phyloP scores from a whole-genome alignment of 2,888 invertebrate genomes.

The Matsumyia berberina region DNA sequence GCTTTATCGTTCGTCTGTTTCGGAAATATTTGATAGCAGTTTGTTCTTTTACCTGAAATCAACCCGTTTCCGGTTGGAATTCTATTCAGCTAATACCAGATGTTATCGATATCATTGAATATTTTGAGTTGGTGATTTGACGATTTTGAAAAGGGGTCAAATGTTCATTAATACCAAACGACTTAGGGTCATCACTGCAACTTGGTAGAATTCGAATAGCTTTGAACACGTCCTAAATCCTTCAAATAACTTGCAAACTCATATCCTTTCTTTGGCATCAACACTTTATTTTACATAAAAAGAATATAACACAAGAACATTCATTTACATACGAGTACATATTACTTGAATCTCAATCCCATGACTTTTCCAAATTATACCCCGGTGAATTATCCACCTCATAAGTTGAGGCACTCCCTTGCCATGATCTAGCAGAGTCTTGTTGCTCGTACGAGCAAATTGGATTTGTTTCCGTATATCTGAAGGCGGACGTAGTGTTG shows the following conservation, averaged over 20 bases:
- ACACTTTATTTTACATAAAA: background rate
- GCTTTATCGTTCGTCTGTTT: no score
- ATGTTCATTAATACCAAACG: no score
- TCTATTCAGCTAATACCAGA: no score
- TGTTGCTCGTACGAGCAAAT: conserved; percentile 60
- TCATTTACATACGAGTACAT: background rate
- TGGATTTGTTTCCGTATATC: conserved; percentile 43
- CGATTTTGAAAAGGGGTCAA: no score
- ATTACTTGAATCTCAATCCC: conserved; percentile 33
- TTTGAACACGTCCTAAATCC: no score
- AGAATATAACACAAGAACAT: background rate
- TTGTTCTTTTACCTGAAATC: no score
- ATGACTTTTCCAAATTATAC: conserved; percentile 66
- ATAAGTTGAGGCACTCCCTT: conserved; percentile 30
- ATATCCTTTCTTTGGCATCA: conserved; percentile 14
- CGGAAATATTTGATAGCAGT: no score
- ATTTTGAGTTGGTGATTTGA: no score
- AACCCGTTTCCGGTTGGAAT: no score
- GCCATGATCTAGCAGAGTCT: conserved; percentile 56
- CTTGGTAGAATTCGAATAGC: background rate
- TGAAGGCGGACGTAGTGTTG: background rate
- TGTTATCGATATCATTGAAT: no score
- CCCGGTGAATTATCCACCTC: conserved; percentile 49
- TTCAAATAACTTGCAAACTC: no score
- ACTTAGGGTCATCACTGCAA: no score